Evolutionary conservation across 2,888 invertebrate species (phyloP), one percentile per base, ranked within the genome.

Genomic region (Mimas tiliae): DNA sequence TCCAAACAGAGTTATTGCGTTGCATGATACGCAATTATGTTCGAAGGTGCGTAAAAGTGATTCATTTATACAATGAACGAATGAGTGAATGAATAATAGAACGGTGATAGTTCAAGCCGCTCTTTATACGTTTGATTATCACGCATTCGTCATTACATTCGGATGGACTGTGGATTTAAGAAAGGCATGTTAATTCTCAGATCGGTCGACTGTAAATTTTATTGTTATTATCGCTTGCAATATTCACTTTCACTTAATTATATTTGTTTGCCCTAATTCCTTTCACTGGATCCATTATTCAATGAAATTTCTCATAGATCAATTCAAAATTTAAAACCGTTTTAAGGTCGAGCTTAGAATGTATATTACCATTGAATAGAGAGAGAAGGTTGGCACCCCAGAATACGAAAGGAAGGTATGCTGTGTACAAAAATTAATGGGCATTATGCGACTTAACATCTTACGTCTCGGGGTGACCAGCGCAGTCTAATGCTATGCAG

Each of bases 221-320:
- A n/a, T n/a, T n/a, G 50, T 9, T 50, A 8, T 50, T 50, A n/a
- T n/a, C n/a, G 14, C 27, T n/a, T 34, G 38, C 38, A 19, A 11
- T 42, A 19, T 58, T 58, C 38, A 12, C 58, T 58, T 58, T 58
- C 58, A 42, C 38, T 58, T 58, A 19, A 38, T 58, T 55, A n/a
- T 55, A 16, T 55, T 55, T 42, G 58, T 19, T 58, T 58, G 38
- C 42, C 19, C 42, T 19, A 12, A 42, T 42, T 58, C 38, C 8
- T 9, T 34, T 19, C 19, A 38, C 2, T 58, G 19, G 19, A 16
- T 42, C 16, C 19, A 38, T 42, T 58, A 19, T 19, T 58, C 58
- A 9, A 34, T 16, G 19, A 42, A 2, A 38, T 58, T 16, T 55
- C 55, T 53, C 27, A 11, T 16, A 27, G 27, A 27, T 27, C 27